Conservation (phyloP, 2,888 invertebrate species). For the Cheilosia grossa region DNA sequence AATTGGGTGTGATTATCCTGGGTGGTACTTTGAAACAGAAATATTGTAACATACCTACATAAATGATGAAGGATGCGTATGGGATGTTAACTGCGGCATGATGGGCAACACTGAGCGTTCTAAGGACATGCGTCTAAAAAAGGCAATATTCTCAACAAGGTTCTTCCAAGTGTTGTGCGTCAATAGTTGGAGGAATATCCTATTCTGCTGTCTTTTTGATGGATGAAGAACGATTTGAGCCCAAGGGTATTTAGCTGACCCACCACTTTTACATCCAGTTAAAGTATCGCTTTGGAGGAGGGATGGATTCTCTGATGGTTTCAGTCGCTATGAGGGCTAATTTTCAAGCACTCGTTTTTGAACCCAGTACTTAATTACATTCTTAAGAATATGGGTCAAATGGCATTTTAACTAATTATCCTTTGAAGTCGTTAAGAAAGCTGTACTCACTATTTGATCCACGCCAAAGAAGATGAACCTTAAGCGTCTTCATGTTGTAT, state of each 20-base stretch:
- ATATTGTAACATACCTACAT: constrained; percentile 8
- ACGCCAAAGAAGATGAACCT: too few relatives aligned
- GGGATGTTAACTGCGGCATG: constrained; percentile 10
- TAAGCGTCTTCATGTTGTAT: too few relatives aligned
- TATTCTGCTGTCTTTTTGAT: neutral
- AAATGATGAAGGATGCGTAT: constrained; percentile 26
- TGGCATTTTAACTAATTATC: too few relatives aligned
- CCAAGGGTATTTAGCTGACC: neutral
- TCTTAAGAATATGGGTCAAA: too few relatives aligned
- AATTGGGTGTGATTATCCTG: constrained; percentile 28
- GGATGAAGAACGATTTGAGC: neutral
- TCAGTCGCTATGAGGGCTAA: too few relatives aligned
- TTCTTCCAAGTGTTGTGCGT: neutral
- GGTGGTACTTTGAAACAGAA: constrained; percentile 52
- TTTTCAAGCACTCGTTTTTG: too few relatives aligned
- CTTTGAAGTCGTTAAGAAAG: too few relatives aligned
- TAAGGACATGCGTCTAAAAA: constrained; percentile 12
- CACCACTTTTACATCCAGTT: neutral
- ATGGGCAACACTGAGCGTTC: constrained; percentile 3
- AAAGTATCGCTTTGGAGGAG: neutral
- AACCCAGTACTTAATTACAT: too few relatives aligned
- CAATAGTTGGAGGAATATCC: neutral
- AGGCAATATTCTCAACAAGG: neutral
- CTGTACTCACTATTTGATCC: too few relatives aligned
- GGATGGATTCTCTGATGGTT: too few relatives aligned